These are phyloP conservation scores for Eospalax fontanierii DNA, from an alignment of 2,797 vertebrate genomes.

Conservation along the genomic window DNA sequence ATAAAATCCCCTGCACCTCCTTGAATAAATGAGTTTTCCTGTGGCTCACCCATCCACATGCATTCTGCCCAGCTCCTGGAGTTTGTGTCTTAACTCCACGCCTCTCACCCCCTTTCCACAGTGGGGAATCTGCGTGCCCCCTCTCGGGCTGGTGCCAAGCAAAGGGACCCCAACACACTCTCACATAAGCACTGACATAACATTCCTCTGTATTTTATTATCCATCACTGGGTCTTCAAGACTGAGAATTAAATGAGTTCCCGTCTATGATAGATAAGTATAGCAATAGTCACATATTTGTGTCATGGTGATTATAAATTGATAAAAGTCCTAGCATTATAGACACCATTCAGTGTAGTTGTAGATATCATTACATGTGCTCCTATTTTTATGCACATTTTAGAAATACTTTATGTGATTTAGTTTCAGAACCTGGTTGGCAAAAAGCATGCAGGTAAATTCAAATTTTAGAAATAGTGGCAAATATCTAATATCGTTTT, in stretches of 20 bases:
- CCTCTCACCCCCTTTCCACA: no score
- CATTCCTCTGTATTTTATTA: background rate
- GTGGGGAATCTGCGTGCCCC: no score
- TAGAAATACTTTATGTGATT: background rate
- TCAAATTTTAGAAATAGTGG: conserved; percentile 66
- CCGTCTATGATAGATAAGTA: background rate
- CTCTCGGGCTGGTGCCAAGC: no score
- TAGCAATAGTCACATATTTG: background rate
- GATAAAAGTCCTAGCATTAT: background rate
- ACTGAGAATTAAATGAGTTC: background rate
- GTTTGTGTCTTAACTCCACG: no score
- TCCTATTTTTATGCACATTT: background rate
- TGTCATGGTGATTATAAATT: background rate
- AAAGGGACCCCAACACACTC: no score
- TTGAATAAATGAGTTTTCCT: no score
- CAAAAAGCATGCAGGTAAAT: conserved; percentile 20
- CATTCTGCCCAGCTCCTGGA: no score
- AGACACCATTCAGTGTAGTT: background rate
- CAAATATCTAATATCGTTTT: conserved; percentile 79
- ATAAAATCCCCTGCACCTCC: no score
- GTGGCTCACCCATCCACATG: no score
- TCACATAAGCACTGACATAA: background rate
- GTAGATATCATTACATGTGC: no score
- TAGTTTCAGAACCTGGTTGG: background rate
- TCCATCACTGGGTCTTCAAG: background rate